These are phyloP conservation scores for Brachionichthys hirsutus DNA, from an alignment of 2,113 vertebrate species.

Conservation along the genomic window DNA sequence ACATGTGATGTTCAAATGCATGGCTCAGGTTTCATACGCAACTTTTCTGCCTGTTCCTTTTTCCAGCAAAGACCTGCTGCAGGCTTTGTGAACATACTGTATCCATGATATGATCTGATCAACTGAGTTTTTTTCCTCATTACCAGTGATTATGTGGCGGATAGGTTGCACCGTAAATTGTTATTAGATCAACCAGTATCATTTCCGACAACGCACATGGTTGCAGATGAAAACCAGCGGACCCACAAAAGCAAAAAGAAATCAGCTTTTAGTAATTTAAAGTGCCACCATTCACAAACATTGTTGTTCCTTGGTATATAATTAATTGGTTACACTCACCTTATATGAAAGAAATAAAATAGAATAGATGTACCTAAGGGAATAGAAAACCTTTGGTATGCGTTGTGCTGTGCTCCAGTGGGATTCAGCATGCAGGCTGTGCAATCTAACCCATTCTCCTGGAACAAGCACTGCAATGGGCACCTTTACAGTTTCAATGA, in stretches of 20 bases:
- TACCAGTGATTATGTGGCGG: conserved; percentile 10
- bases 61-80: background rate
- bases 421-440: conserved; percentile 8
- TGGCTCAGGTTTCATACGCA: conserved; percentile 12
- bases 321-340: background rate
- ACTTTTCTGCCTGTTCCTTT: background rate
- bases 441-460: background rate
- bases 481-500: conserved; percentile 36
- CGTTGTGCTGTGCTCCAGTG: background rate
- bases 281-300: background rate
- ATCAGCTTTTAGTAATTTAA: background rate
- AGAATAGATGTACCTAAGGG: background rate
- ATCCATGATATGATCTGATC: conserved; percentile 29
- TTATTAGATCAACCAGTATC: conserved; percentile 38
- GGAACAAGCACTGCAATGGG: conserved; percentile 8
- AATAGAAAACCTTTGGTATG: background rate
- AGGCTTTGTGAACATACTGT: conserved; percentile 9
- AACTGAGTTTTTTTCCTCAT: conserved; percentile 12
- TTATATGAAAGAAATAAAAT: conserved; percentile 1
- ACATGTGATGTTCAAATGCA: conserved; percentile 13
- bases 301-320: background rate
- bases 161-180: conserved; percentile 33
- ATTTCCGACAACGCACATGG: conserved; percentile 16
- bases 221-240: conserved; percentile 4
- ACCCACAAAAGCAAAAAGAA: too few species aligned